phyloP scores from a whole-genome alignment of 2,888 invertebrate genomes.

The Limnephilus auricula region DNA sequence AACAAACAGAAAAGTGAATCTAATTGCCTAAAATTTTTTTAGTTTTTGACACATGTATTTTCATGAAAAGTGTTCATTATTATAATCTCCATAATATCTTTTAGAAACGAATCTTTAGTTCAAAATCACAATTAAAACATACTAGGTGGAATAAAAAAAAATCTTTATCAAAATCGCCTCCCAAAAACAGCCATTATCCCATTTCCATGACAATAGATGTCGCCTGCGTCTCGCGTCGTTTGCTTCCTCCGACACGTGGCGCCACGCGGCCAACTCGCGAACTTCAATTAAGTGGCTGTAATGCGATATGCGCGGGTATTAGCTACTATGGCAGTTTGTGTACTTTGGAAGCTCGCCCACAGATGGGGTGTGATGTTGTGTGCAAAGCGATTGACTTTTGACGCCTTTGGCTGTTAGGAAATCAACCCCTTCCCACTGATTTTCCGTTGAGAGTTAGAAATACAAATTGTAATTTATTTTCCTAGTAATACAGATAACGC shows the following conservation, averaged over 20 bases:
- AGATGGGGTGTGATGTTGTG: background rate
- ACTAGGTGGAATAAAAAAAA: background rate
- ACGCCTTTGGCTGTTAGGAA: background rate
- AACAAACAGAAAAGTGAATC: too few species aligned
- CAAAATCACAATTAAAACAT: too few species aligned
- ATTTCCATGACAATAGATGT: constrained; percentile 19
- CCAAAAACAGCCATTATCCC: background rate
- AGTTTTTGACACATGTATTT: too few species aligned
- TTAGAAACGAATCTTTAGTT: too few species aligned
- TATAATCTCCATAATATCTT: too few species aligned
- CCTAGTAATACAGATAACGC: background rate
- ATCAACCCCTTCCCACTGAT: background rate
- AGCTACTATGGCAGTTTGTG: background rate
- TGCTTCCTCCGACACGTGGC: background rate
- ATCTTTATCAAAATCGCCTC: background rate
- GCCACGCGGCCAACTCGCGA: background rate
- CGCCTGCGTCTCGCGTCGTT: background rate
- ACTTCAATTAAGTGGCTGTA: constrained; percentile 28
- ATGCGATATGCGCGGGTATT: constrained; percentile 18
- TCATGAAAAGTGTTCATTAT: too few species aligned
- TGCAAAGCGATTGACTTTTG: background rate
- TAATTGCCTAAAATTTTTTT: too few species aligned
- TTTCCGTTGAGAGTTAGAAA: background rate
- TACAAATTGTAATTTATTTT: background rate
- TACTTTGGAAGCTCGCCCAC: background rate